These are phyloP conservation scores for Distichodus sexfasciatus DNA, from an alignment of 2,797 vertebrate species.

Conservation along the genomic window DNA sequence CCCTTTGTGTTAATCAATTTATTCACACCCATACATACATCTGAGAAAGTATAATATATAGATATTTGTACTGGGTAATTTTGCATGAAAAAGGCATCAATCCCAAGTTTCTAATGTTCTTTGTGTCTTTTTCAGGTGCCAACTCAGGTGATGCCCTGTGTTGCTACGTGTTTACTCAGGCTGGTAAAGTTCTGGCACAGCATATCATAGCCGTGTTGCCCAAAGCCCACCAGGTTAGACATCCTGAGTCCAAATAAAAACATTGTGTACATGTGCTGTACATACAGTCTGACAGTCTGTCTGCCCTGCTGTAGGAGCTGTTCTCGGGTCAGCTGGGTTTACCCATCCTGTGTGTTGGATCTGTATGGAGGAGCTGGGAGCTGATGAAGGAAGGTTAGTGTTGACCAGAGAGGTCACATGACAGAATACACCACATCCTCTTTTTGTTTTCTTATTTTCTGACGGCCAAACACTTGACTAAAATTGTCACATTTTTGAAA, in stretches of 20 bases:
- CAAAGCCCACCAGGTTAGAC: constrained; percentile 74
- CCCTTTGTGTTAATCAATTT: too few species aligned
- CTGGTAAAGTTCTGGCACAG: constrained; percentile 78
- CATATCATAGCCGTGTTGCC: constrained; percentile 84
- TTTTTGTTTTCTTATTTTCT: too few species aligned
- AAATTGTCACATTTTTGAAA: too few species aligned
- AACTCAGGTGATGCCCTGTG: constrained; percentile 78
- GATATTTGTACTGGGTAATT: too few species aligned
- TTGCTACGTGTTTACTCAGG: constrained; percentile 72
- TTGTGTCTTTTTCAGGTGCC: constrained; percentile 69
- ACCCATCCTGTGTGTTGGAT: constrained; percentile 88
- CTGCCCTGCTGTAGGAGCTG: constrained; percentile 67
- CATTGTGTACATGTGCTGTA: neutral
- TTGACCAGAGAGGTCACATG: neutral
- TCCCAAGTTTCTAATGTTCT: too few species aligned
- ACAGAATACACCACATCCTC: neutral
- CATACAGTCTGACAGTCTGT: neutral
- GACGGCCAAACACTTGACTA: too few species aligned
- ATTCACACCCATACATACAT: too few species aligned
- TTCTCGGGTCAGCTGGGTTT: constrained; percentile 76
- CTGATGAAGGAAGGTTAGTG: constrained; percentile 79
- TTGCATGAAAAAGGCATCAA: too few species aligned
- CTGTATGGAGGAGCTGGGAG: constrained; percentile 95
- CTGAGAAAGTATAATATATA: too few species aligned
- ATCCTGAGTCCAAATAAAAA: neutral